phyloP scores from a whole-genome alignment of 1,140 invertebrate species.

The Druon quercuslanigerum region DNA sequence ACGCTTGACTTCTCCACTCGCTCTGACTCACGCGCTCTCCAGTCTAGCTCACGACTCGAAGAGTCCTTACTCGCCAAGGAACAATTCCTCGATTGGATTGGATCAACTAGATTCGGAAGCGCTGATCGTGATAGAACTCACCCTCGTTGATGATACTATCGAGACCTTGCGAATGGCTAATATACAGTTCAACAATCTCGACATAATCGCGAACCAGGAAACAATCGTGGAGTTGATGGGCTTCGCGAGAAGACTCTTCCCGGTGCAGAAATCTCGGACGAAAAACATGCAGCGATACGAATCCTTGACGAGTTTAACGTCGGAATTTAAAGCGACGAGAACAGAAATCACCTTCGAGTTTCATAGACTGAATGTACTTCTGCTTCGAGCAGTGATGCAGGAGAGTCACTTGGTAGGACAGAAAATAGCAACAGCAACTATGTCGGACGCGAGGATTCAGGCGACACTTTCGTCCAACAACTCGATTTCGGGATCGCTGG shows the following conservation, averaged over 20 bases:
- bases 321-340: conserved; percentile 61
- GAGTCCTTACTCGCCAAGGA: conserved; percentile 61
- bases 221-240: conserved; percentile 94
- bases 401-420: conserved; percentile 84
- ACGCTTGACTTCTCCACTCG: conserved; percentile 77
- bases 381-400: conserved; percentile 86
- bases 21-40: conserved; percentile 78
- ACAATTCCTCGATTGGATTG: conserved; percentile 59
- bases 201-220: conserved; percentile 97
- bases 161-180: conserved; percentile 87
- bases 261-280: conserved; percentile 69
- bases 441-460: conserved; percentile 92
- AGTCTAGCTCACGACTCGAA: conserved; percentile 67
- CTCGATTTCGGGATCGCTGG: conserved; percentile 89
- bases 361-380: conserved; percentile 90
- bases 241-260: conserved; percentile 86
- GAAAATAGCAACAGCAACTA: conserved; percentile 95
- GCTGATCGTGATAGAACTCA: conserved; percentile 89
- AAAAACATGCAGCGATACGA: conserved; percentile 59
- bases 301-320: conserved; percentile 61
- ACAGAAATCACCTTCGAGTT: conserved; percentile 95
- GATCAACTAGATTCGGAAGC: conserved; percentile 85
- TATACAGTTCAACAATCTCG: conserved; percentile 95
- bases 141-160: conserved; percentile 79
- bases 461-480: conserved; percentile 82